Evolutionary conservation across 2,113 vertebrate genomes (phyloP).

Genomic region (Antigone vipio): DNA sequence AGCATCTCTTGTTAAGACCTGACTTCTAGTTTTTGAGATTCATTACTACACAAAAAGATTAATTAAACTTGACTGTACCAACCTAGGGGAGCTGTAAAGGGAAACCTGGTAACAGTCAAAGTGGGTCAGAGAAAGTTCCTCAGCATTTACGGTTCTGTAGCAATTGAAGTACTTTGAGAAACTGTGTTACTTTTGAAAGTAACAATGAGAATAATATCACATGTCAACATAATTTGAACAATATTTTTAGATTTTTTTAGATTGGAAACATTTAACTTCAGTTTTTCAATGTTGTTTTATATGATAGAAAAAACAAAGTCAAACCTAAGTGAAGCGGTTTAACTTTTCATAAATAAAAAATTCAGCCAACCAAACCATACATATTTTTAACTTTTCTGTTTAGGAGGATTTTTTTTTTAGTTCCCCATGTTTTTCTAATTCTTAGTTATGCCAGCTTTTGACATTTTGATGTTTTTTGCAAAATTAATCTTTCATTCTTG

Average conservation of each 20-base stretch:
- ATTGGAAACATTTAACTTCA: not conserved
- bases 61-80: not conserved
- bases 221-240: not conserved
- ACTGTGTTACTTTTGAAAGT: not conserved
- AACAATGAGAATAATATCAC: not conserved
- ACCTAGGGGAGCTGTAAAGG: not conserved
- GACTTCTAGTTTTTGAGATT: not conserved
- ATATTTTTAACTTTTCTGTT: not conserved
- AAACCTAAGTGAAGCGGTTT: not conserved
- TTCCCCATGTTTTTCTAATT: not conserved
- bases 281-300: not conserved
- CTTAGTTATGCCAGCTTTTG: not conserved
- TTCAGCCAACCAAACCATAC: fast-evolving
- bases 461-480: not conserved
- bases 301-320: not conserved
- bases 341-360: not conserved
- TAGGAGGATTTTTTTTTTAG: not conserved
- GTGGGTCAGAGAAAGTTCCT: not conserved
- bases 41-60: not conserved
- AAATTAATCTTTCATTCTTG: not conserved
- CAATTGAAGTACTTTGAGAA: not conserved
- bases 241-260: not conserved
- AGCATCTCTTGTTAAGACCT: not conserved
- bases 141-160: not conserved
- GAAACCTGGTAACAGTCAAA: not conserved